Conservation (phyloP, 2,797 vertebrate species). For the Hylomyscus alleni region DNA sequence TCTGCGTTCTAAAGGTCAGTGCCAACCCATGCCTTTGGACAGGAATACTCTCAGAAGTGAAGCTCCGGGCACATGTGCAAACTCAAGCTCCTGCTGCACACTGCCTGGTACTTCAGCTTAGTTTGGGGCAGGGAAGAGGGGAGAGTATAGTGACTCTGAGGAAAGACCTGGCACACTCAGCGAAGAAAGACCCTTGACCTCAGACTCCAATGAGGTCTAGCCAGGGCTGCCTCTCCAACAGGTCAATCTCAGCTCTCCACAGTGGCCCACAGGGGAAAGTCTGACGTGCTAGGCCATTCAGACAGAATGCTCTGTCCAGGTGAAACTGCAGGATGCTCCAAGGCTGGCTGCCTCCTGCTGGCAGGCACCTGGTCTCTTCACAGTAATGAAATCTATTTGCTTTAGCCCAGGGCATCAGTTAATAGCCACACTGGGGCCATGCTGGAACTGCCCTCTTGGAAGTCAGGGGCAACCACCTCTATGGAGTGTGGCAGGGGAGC, state of each 20-base stretch:
- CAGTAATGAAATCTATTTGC: background rate
- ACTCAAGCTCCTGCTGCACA: background rate
- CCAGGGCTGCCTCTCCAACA: background rate
- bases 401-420: background rate
- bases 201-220: fast-evolving
- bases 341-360: background rate
- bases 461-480: background rate
- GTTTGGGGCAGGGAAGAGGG: no score
- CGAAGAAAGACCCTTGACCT: background rate
- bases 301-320: background rate
- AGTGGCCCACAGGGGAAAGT: background rate
- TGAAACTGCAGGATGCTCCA: fast-evolving
- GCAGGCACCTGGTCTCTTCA: background rate
- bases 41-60: background rate
- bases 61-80: background rate
- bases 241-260: no score
- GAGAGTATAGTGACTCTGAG: background rate
- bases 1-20: background rate
- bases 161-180: fast-evolving
- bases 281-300: background rate
- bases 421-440: background rate
- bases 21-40: background rate
- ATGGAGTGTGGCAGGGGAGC: background rate
- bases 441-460: background rate
- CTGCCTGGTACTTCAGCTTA: background rate